These are phyloP conservation scores for Macrocentrus cingulum DNA, from an alignment of 1,140 invertebrate genomes.

Conservation along the genomic window DNA sequence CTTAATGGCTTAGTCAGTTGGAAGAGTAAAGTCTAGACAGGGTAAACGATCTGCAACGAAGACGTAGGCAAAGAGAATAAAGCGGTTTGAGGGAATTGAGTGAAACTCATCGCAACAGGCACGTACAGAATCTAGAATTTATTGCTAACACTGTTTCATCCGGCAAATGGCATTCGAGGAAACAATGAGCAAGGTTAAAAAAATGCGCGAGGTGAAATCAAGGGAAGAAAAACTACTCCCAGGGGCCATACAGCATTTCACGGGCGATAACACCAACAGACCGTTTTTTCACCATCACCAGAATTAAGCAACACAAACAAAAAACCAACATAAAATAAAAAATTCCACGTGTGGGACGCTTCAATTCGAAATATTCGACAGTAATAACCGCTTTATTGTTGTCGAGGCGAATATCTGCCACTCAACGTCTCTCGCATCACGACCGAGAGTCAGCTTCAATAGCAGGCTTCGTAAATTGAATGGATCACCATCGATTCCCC, in stretches of 20 bases:
- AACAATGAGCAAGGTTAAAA: constrained; percentile 18
- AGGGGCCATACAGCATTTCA: constrained; percentile 17
- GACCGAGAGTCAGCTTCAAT: too few relatives aligned
- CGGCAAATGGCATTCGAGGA: constrained; percentile 18
- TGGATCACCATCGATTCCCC: too few relatives aligned
- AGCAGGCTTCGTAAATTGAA: too few relatives aligned
- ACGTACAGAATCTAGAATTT: constrained; percentile 23
- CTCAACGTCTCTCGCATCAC: background rate
- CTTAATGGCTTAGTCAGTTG: too few relatives aligned
- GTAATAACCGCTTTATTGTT: background rate
- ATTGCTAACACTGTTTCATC: constrained; percentile 18
- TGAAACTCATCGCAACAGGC: constrained; percentile 8
- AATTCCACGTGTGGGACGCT: background rate
- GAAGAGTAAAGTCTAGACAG: constrained; percentile 33
- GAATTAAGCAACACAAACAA: background rate
- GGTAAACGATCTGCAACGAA: constrained; percentile 31
- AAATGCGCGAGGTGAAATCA: constrained; percentile 7
- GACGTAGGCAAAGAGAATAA: constrained; percentile 5
- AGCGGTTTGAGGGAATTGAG: background rate
- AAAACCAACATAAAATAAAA: background rate
- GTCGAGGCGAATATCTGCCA: background rate
- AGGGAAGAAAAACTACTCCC: constrained; percentile 22
- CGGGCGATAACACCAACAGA: constrained; percentile 1
- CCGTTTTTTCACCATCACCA: background rate
- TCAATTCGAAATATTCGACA: background rate